Evolutionary conservation across 2,888 invertebrate species (phyloP).

Genomic region (Gandaritis pyraliata): DNA sequence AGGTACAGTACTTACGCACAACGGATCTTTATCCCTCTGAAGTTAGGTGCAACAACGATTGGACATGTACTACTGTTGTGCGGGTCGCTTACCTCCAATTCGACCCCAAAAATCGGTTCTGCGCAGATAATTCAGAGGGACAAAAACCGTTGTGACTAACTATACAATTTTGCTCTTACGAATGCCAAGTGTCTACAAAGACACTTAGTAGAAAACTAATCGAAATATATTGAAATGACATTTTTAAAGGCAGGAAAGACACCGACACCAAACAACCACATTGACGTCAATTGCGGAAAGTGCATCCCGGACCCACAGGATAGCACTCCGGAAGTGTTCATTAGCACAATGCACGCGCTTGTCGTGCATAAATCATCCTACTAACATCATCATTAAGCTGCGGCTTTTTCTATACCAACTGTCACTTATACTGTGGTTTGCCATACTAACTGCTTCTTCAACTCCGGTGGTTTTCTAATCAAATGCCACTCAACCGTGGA

Average conservation of each 20-base stretch:
- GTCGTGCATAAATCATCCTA: conserved; percentile 16
- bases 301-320: conserved; percentile 21
- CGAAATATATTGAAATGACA: too few relatives aligned
- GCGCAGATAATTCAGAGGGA: too few relatives aligned
- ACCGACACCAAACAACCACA: neutral
- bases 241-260: neutral
- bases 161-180: too few relatives aligned
- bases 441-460: neutral
- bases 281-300: conserved; percentile 20
- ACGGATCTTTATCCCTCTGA: too few relatives aligned
- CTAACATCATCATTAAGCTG: conserved; percentile 11
- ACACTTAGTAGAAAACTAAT: too few relatives aligned
- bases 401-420: neutral
- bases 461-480: neutral
- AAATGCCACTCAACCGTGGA: neutral
- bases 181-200: too few relatives aligned
- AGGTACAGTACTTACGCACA: too few relatives aligned
- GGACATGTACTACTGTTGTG: too few relatives aligned
- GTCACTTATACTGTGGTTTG: neutral
- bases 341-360: conserved; percentile 19
- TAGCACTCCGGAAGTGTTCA: conserved; percentile 22
- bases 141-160: too few relatives aligned
- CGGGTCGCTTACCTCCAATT: too few relatives aligned
- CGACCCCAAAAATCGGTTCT: too few relatives aligned
- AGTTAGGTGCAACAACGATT: too few relatives aligned